These are phyloP conservation scores for Pedetes capensis DNA, from an alignment of 2,113 vertebrate genomes.

Conservation along the genomic window DNA sequence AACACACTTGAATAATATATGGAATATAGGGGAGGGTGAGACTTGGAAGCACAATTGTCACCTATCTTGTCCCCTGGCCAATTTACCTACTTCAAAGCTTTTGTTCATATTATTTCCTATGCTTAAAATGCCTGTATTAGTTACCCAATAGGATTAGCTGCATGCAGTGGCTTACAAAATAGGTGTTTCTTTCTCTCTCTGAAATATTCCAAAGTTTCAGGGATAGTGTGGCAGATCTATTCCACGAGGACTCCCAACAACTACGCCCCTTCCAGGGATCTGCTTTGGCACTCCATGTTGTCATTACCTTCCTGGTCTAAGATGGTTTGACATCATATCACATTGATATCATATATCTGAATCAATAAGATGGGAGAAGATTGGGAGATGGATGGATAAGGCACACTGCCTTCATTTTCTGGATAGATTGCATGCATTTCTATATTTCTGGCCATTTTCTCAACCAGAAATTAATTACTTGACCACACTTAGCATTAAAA, in stretches of 20 bases:
- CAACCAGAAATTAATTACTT: neutral
- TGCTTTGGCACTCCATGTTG: neutral
- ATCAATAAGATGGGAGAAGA: neutral
- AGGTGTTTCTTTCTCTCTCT: neutral
- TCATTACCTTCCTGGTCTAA: neutral
- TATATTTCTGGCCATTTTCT: neutral
- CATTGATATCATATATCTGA: neutral
- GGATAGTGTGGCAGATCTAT: neutral
- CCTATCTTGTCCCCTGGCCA: neutral
- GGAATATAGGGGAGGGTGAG: neutral
- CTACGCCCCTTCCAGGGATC: neutral
- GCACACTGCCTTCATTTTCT: neutral
- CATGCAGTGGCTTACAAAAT: neutral
- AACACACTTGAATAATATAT: neutral
- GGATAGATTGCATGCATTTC: neutral
- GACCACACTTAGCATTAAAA: neutral
- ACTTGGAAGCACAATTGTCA: neutral
- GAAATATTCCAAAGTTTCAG: neutral
- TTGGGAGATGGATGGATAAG: neutral
- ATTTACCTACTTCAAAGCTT: neutral
- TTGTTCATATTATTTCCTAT: conserved; percentile 7
- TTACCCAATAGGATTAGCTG: neutral
- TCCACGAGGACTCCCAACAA: neutral
- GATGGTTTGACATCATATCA: neutral
- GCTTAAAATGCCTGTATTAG: neutral